A percentile compares a stretch with the other conserved stretches of the same genome.
Evolutionary conservation across 2,797 vertebrate genomes (phyloP).

Genomic region (Thunnus albacares): DNA sequence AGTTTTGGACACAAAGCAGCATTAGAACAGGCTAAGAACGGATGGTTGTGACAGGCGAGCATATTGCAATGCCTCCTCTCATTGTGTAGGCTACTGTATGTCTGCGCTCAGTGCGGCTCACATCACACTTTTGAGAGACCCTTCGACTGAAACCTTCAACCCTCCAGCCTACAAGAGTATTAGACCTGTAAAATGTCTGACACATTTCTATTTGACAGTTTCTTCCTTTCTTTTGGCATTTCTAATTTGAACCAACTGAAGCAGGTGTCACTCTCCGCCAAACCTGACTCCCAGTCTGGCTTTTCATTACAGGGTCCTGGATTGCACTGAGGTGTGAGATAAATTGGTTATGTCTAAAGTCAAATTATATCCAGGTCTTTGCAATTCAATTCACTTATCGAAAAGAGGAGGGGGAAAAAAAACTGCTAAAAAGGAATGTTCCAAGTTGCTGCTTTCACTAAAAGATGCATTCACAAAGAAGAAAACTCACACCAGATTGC

Average conservation of each 20-base stretch:
- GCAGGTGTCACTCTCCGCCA: slow-evolving; percentile 86
- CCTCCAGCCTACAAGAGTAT: slow-evolving; percentile 68
- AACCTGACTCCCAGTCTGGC: slow-evolving; percentile 65
- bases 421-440: slow-evolving; percentile 62
- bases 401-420: slow-evolving; percentile 52
- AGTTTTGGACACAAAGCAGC: slow-evolving; percentile 15
- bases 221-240: slow-evolving; percentile 82
- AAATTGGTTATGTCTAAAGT: slow-evolving; percentile 88
- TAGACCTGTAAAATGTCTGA: slow-evolving; percentile 76
- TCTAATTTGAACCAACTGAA: slow-evolving; percentile 86
- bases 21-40: slow-evolving; percentile 13
- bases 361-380: slow-evolving; percentile 83
- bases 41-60: slow-evolving; percentile 16
- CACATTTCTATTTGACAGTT: slow-evolving; percentile 81
- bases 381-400: slow-evolving; percentile 81
- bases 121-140: slow-evolving; percentile 57
- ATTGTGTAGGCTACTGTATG: slow-evolving; percentile 17
- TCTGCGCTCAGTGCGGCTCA: slow-evolving; percentile 32
- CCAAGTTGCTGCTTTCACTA: slow-evolving; percentile 54
- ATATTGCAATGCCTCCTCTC: slow-evolving; percentile 29
- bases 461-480: slow-evolving; percentile 69
- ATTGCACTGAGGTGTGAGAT: slow-evolving; percentile 76
- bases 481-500: slow-evolving; percentile 65
- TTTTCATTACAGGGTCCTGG: slow-evolving; percentile 79
- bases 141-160: slow-evolving; percentile 63